Conservation (phyloP, 2,113 vertebrate genomes). For the Pelusios castaneus region DNA sequence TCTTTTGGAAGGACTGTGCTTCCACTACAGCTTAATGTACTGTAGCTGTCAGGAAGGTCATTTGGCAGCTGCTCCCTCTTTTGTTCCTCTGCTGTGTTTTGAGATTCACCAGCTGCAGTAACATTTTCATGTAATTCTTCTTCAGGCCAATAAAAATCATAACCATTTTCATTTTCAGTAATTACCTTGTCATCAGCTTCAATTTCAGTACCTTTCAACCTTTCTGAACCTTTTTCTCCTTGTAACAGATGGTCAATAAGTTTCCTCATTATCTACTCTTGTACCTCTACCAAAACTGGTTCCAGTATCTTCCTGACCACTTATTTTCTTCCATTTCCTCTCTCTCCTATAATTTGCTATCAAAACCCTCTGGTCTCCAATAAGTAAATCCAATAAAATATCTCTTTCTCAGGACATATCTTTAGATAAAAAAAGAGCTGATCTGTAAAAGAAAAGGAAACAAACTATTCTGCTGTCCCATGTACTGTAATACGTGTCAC, state of each 20-base stretch:
- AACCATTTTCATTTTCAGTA: conserved; percentile 57
- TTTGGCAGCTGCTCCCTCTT: neutral
- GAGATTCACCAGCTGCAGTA: conserved; percentile 46
- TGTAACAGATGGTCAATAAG: neutral
- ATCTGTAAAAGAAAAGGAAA: neutral
- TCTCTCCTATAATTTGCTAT: neutral
- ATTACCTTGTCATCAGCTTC: conserved; percentile 29
- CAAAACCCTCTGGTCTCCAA: neutral
- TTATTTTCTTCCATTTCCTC: neutral
- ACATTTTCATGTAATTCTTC: conserved; percentile 28
- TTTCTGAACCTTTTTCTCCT: conserved; percentile 17
- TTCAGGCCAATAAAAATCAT: conserved; percentile 41
- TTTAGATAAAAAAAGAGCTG: neutral
- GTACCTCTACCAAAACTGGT: conserved; percentile 8
- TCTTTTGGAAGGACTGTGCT: neutral
- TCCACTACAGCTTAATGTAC: neutral
- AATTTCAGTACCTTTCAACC: conserved; percentile 47
- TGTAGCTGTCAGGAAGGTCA: neutral
- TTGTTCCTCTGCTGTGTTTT: conserved; percentile 34
- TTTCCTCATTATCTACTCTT: neutral
- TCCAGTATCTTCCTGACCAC: neutral
- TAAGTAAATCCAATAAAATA: neutral
- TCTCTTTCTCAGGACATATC: neutral
- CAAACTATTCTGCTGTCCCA: neutral
- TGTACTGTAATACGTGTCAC: neutral